Conservation (phyloP, 2,888 invertebrate species). For the Zaprionus lineosus region DNA sequence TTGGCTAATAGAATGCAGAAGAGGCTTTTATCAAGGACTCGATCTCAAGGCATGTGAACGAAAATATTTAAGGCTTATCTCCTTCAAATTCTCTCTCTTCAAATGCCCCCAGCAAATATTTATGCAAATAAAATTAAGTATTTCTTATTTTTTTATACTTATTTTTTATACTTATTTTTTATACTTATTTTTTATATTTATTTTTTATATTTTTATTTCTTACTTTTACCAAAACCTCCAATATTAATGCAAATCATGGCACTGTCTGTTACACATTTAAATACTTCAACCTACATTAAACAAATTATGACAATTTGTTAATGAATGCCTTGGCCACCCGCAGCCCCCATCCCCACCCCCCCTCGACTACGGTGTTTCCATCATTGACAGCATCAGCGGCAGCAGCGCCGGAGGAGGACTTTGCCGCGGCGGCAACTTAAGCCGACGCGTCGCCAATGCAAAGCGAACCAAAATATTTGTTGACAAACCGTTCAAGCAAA, state of each 20-base stretch:
- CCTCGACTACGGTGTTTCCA: no score
- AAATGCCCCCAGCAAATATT: no score
- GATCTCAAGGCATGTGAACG: slow-evolving; percentile 17
- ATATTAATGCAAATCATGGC: slow-evolving; percentile 48
- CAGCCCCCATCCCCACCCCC: neutral
- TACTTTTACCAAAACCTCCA: slow-evolving; percentile 37
- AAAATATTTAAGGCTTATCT: no score
- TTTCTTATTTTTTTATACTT: neutral
- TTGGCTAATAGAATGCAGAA: slow-evolving; percentile 38
- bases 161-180: neutral
- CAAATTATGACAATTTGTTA: slow-evolving; percentile 69
- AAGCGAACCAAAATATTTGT: slow-evolving; percentile 42
- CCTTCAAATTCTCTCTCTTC: neutral
- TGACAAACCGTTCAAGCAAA: slow-evolving; percentile 65
- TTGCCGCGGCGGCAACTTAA: slow-evolving; percentile 36
- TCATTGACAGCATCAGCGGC: no score
- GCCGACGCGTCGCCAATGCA: slow-evolving; percentile 23
- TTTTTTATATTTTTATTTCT: slow-evolving; percentile 17
- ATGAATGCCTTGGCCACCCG: slow-evolving; percentile 36
- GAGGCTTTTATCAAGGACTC: slow-evolving; percentile 34
- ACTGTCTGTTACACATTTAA: slow-evolving; percentile 69
- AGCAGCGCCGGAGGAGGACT: slow-evolving; percentile 18
- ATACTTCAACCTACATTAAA: slow-evolving; percentile 62
- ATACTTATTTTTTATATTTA: neutral
- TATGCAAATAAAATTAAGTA: no score